Evolutionary conservation across 2,888 invertebrate species (phyloP).

Genomic region (Hanleya hanleyi): DNA sequence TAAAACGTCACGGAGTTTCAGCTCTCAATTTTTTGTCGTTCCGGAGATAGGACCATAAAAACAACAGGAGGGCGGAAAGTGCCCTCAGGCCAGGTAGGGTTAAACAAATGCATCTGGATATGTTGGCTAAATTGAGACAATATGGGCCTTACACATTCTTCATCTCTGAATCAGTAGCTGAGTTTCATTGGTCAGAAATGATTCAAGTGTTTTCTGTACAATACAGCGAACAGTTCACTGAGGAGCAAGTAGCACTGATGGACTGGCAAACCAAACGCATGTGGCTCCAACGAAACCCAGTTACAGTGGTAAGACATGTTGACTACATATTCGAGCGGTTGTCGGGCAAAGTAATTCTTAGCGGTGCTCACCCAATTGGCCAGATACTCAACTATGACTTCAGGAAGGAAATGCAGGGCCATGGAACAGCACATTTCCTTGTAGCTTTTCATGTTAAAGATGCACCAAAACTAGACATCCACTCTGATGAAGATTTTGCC

Average conservation of each 20-base stretch:
- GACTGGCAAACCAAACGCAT: constrained; percentile 10
- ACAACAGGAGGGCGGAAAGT: too few relatives aligned
- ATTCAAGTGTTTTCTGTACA: constrained; percentile 30
- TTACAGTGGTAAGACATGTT: constrained; percentile 37
- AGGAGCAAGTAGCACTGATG: background rate
- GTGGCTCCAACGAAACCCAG: constrained; percentile 36
- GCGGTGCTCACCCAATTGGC: constrained; percentile 32
- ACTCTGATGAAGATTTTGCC: constrained; percentile 24
- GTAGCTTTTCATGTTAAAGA: constrained; percentile 30
- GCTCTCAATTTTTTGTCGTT: too few relatives aligned
- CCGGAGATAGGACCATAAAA: too few relatives aligned
- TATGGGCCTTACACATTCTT: constrained; percentile 41
- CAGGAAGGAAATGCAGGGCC: constrained; percentile 34
- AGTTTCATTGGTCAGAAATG: constrained; percentile 34
- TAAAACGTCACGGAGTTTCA: too few relatives aligned
- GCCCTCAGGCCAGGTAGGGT: too few relatives aligned
- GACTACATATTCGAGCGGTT: constrained; percentile 35
- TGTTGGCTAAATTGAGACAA: constrained; percentile 35
- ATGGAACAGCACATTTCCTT: constrained; percentile 38
- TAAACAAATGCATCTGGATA: constrained; percentile 31
- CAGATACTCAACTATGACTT: constrained; percentile 35
- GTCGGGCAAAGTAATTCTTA: constrained; percentile 32
- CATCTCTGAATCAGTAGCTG: constrained; percentile 35
- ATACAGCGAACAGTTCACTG: background rate
- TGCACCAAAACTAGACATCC: constrained; percentile 31